phyloP scores from a whole-genome alignment of 2,797 vertebrate genomes.

The Sebastes elongatus region DNA sequence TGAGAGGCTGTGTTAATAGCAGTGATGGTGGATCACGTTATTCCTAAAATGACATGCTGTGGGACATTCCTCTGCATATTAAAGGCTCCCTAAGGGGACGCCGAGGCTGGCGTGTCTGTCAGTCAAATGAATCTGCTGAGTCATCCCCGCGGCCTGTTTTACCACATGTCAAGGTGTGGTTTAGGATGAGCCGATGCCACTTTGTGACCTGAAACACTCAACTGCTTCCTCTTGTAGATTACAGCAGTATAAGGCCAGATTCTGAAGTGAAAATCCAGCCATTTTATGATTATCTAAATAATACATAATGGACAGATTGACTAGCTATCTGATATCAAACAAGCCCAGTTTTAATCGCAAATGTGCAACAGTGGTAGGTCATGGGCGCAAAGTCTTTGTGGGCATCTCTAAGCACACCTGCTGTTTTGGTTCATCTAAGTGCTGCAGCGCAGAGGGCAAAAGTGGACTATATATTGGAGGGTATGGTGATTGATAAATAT shows the following conservation, averaged over 20 bases:
- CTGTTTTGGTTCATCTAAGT: too few species aligned
- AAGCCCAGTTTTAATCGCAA: too few species aligned
- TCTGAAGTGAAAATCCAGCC: background rate
- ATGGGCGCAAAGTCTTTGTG: too few species aligned
- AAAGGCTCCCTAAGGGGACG: background rate
- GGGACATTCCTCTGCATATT: conserved; percentile 1
- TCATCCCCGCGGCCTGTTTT: background rate
- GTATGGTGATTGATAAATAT: background rate
- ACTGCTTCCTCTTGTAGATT: background rate
- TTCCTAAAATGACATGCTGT: background rate
- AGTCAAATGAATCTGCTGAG: background rate
- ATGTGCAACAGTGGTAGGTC: too few species aligned
- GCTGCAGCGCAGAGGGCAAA: too few species aligned
- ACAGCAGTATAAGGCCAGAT: background rate
- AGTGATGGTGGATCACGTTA: background rate
- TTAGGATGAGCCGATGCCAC: background rate
- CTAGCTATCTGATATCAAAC: background rate
- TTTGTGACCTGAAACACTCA: background rate
- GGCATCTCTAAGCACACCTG: too few species aligned
- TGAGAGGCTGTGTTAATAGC: background rate
- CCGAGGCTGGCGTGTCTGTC: background rate
- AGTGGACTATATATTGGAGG: too few species aligned
- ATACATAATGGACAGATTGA: background rate
- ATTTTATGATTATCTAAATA: background rate
- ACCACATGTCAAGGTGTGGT: background rate